Conservation (phyloP, 2,113 vertebrate species). For the Poeciliopsis retropinna region DNA sequence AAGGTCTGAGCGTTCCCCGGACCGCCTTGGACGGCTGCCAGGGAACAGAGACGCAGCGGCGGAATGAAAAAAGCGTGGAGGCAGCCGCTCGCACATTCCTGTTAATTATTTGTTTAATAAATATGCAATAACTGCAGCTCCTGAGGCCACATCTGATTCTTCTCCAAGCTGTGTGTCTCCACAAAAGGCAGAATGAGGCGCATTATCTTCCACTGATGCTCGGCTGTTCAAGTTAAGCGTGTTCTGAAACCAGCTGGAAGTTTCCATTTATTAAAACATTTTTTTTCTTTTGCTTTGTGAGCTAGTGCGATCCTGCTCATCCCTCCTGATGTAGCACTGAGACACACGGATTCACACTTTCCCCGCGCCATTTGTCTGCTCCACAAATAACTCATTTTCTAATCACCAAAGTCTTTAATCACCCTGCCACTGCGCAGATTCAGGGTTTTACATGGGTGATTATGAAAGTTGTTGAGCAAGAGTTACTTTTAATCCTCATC, state of each 20-base stretch:
- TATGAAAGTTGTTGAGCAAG: constrained; percentile 53
- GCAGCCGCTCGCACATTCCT: constrained; percentile 39
- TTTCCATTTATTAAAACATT: constrained; percentile 21
- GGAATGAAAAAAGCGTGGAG: constrained; percentile 53
- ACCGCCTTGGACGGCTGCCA: constrained; percentile 61
- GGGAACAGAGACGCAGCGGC: constrained; percentile 36
- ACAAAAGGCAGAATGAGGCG: constrained; percentile 11
- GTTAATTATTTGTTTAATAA: constrained; percentile 76
- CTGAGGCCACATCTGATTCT: constrained; percentile 50
- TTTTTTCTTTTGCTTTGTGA: constrained; percentile 40
- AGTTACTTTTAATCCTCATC: constrained; percentile 34
- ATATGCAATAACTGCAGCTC: constrained; percentile 68
- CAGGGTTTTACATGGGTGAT: constrained; percentile 57
- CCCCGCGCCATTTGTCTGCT: constrained; percentile 12
- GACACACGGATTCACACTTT: constrained; percentile 10
- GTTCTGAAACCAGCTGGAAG: constrained; percentile 22
- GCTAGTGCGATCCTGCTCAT: constrained; percentile 65
- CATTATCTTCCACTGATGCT: constrained; percentile 31
- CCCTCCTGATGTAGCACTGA: constrained; percentile 26
- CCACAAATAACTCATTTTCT: constrained; percentile 58
- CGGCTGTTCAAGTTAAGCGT: constrained; percentile 23
- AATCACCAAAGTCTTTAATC: constrained; percentile 56
- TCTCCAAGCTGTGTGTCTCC: constrained; percentile 29
- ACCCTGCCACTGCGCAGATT: constrained; percentile 53
- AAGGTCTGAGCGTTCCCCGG: constrained; percentile 39